Conservation (phyloP, 2,113 vertebrate species). For the Tauraco erythrolophus region DNA sequence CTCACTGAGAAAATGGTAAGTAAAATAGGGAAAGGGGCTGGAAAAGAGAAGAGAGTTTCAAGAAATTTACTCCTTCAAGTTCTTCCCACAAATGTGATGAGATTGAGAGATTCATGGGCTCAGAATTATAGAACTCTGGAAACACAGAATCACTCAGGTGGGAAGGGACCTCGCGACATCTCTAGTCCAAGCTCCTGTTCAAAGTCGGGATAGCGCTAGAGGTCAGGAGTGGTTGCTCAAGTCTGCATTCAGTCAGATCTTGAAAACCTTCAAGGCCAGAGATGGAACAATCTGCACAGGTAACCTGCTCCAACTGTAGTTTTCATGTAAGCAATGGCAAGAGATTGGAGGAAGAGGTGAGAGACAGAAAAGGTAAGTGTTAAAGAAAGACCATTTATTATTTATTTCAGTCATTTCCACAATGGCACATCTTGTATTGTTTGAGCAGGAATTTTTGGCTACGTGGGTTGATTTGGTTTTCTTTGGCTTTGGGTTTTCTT, state of each 20-base stretch:
- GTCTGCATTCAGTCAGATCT: neutral
- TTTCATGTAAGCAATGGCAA: neutral
- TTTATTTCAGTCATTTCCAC: neutral
- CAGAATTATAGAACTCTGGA: neutral
- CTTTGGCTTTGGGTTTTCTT: neutral
- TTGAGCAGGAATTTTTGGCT: accelerated
- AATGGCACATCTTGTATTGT: neutral
- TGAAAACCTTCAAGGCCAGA: neutral
- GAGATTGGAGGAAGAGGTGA: neutral
- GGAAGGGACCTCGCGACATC: accelerated
- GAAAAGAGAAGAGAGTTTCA: neutral
- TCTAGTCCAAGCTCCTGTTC: neutral
- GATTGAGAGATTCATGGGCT: neutral
- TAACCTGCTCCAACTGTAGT: neutral
- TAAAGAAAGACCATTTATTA: neutral
- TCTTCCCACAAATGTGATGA: neutral
- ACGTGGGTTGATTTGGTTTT: neutral
- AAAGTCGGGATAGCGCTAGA: neutral
- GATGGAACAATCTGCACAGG: neutral
- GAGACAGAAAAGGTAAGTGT: neutral
- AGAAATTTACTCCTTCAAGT: neutral
- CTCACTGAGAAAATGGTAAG: neutral
- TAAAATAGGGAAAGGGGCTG: neutral
- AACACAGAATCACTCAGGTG: neutral
- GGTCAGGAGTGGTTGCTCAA: neutral